These are phyloP conservation scores for Clarias gariepinus DNA, from an alignment of 2,113 vertebrate genomes.

Conservation along the genomic window DNA sequence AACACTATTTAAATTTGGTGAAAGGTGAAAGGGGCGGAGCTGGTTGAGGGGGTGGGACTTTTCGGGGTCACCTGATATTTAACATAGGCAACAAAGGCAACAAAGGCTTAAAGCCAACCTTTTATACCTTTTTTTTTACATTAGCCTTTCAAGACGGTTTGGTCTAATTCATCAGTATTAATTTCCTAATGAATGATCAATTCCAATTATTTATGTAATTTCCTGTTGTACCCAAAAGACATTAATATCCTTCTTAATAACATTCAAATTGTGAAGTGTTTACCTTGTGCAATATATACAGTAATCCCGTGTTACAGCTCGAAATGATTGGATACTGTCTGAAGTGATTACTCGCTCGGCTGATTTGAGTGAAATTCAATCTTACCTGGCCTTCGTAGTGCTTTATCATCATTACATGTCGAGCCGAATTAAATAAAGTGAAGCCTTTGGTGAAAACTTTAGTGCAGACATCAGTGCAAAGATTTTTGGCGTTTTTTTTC, in stretches of 20 bases:
- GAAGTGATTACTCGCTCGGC: conserved; percentile 24
- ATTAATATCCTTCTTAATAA: not conserved
- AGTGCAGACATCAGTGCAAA: not conserved
- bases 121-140: not conserved
- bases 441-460: conserved; percentile 8
- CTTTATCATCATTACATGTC: conserved; percentile 10
- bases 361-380: conserved; percentile 7
- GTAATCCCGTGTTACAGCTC: not conserved
- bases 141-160: not conserved
- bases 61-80: not conserved
- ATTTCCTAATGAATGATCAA: not conserved
- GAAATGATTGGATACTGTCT: conserved; percentile 7
- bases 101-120: no score
- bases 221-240: not conserved
- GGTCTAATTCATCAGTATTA: not conserved
- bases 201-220: not conserved
- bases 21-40: not conserved
- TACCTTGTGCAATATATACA: not conserved
- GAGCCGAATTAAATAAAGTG: conserved; percentile 4
- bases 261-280: not conserved
- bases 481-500: not conserved
- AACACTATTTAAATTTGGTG: not conserved
- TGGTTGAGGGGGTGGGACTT: not conserved
- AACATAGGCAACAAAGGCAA: no score
- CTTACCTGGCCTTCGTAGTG: conserved; percentile 5